Evolutionary conservation across 2,113 vertebrate species (phyloP).

Genomic region (Chrysemys picta): DNA sequence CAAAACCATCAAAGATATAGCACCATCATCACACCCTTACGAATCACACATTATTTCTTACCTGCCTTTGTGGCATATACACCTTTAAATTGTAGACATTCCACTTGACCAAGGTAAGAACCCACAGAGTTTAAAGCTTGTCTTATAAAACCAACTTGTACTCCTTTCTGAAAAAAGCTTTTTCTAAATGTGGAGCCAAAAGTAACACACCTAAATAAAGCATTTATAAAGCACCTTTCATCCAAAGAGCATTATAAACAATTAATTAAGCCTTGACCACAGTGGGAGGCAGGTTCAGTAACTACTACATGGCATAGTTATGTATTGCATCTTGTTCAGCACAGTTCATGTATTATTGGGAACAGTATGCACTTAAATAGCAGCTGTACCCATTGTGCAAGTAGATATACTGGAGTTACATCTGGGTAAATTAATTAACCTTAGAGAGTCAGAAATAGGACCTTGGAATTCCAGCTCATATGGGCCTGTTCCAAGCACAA

Average conservation of each 20-base stretch:
- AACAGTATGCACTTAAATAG: background rate
- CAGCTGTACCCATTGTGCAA: background rate
- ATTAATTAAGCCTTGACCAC: too few species aligned
- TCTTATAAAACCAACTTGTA: background rate
- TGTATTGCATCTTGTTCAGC: background rate
- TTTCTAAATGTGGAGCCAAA: background rate
- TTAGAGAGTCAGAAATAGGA: background rate
- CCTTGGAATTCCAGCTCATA: background rate
- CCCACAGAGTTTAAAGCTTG: background rate
- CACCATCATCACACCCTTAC: too few species aligned
- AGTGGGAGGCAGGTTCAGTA: background rate
- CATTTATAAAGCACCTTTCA: fast-evolving
- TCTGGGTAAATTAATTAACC: background rate
- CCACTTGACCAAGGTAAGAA: background rate
- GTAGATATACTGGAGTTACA: background rate
- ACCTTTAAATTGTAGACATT: background rate
- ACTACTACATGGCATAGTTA: background rate
- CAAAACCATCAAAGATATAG: background rate
- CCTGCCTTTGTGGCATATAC: background rate
- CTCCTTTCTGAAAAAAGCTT: fast-evolving
- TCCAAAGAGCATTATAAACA: background rate
- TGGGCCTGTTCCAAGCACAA: background rate
- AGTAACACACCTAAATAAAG: background rate
- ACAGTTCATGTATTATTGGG: background rate
- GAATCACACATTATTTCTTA: background rate